These are phyloP conservation scores for Cynopterus sphinx DNA, from an alignment of 2,797 vertebrate genomes.

Conservation along the genomic window DNA sequence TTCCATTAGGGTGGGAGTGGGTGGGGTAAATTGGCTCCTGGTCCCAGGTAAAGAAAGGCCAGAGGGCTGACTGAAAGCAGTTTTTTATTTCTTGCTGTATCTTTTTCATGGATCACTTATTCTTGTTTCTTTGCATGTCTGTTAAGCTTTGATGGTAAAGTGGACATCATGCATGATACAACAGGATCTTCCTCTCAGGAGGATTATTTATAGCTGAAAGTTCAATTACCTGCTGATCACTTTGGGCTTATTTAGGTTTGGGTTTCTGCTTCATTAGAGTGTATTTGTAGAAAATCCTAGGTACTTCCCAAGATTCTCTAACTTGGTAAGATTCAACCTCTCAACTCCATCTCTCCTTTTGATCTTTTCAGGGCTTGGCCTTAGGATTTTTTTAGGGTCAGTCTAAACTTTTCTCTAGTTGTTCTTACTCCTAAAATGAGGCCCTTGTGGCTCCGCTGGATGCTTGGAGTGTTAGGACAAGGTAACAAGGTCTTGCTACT, in stretches of 20 bases:
- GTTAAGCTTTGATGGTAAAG: not conserved
- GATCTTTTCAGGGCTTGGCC: not conserved
- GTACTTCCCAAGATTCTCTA: not conserved
- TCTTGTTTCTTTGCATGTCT: not conserved
- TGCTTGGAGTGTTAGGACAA: not conserved
- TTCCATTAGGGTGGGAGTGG: not conserved
- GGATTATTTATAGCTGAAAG: not conserved
- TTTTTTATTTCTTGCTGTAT: not conserved
- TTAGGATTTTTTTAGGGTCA: not conserved
- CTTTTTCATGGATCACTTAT: not conserved
- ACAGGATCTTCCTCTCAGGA: not conserved
- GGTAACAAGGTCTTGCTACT: not conserved
- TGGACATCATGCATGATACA: not conserved
- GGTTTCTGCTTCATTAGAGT: not conserved
- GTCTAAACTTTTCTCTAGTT: not conserved
- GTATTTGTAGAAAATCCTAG: not conserved
- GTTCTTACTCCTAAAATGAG: not conserved
- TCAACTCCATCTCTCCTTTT: not conserved
- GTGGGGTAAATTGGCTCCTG: not conserved
- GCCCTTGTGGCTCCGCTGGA: not conserved
- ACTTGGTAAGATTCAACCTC: not conserved
- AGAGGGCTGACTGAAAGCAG: not conserved
- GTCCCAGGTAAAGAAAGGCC: not conserved
- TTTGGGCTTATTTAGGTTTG: not conserved
- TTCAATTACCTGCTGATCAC: not conserved